phyloP scores from a whole-genome alignment of 2,888 invertebrate genomes.

The Eilema griseolum region DNA sequence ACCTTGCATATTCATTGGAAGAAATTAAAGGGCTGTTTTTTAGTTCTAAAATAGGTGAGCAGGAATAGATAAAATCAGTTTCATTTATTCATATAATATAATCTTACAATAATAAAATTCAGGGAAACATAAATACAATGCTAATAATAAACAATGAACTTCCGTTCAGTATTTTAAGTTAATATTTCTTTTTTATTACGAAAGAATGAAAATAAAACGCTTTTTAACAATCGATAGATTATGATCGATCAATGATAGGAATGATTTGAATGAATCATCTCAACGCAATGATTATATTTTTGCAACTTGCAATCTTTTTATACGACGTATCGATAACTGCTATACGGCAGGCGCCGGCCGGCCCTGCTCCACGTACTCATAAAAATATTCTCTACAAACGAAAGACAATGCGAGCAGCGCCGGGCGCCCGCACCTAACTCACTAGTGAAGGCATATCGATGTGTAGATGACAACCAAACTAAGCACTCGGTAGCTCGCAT shows the following conservation, averaged over 20 bases:
- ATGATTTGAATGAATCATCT: conserved; percentile 79
- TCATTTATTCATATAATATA: conserved; percentile 80
- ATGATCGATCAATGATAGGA: conserved; percentile 73
- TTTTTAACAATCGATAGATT: conserved; percentile 65
- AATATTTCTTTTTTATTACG: conserved; percentile 66
- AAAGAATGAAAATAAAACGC: conserved; percentile 67
- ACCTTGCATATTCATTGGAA: too few relatives aligned
- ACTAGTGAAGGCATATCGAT: conserved; percentile 77
- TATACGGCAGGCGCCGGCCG: conserved; percentile 33
- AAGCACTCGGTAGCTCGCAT: conserved; percentile 69
- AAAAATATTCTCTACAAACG: conserved; percentile 53
- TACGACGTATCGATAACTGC: conserved; percentile 57
- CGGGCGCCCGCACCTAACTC: conserved; percentile 66
- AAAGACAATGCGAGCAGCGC: conserved; percentile 45
- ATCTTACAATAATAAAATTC: conserved; percentile 86
- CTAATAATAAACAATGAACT: conserved; percentile 81
- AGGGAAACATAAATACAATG: conserved; percentile 86
- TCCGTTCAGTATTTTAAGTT: conserved; percentile 71
- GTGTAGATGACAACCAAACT: conserved; percentile 69
- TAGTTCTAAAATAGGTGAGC: background rate
- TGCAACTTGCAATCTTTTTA: conserved; percentile 61
- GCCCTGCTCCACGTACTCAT: conserved; percentile 36
- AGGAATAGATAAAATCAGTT: conserved; percentile 50
- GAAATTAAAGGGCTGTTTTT: background rate
- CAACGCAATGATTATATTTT: conserved; percentile 65